Percentiles rank a stretch among this genome's conserved stretches.
These are phyloP conservation scores for Phalacrocorax carbo DNA, from an alignment of 2,113 vertebrate genomes.

Conservation along the genomic window DNA sequence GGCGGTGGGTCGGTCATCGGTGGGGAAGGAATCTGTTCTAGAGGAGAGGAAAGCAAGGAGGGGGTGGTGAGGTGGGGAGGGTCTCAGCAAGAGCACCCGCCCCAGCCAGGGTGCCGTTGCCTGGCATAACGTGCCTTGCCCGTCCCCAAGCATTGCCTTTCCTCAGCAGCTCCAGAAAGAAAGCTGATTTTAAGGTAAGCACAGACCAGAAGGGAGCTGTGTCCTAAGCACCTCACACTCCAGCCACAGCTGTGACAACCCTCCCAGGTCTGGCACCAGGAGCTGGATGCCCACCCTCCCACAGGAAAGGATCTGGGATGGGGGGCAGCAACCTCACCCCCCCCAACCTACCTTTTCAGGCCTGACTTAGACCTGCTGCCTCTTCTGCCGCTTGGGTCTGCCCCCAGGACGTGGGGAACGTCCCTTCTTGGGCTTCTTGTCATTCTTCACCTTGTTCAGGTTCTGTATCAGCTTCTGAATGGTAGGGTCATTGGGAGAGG, in stretches of 20 bases:
- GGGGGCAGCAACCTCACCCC: not conserved
- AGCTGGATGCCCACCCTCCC: accelerated
- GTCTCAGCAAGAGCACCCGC: accelerated
- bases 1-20: not conserved
- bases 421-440: not conserved
- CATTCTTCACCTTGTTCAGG: not conserved
- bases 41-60: not conserved
- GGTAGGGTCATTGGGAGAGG: accelerated
- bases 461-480: not conserved
- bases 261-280: not conserved
- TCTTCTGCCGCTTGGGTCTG: not conserved
- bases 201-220: not conserved
- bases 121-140: not conserved
- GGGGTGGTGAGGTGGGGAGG: not conserved
- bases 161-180: not conserved
- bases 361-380: not conserved
- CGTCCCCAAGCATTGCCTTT: not conserved
- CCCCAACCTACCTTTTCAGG: not conserved
- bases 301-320: not conserved
- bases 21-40: not conserved
- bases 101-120: accelerated
- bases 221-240: accelerated
- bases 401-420: accelerated
- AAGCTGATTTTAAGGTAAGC: not conserved
- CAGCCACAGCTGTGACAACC: not conserved